Evolutionary conservation across 1,140 invertebrate species (phyloP).

Genomic region (Bilobella aurantiaca): DNA sequence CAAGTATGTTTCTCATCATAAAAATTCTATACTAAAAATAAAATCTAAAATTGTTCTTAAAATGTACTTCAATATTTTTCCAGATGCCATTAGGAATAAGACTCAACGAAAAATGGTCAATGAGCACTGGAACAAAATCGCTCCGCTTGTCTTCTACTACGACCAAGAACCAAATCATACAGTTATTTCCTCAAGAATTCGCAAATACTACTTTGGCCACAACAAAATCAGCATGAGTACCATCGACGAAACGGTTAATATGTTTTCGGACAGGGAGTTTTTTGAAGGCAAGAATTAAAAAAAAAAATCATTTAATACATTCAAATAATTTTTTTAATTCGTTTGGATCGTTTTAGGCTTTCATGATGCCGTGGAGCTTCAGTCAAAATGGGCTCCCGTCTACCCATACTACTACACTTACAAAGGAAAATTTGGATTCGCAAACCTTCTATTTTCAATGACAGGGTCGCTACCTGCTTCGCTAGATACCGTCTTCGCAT

Average conservation of each 20-base stretch:
- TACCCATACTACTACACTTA: constrained; percentile 27
- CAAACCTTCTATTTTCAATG: constrained; percentile 18
- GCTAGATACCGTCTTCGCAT: constrained; percentile 7
- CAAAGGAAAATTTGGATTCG: constrained; percentile 18
- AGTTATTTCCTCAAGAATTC: constrained; percentile 17
- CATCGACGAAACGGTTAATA: constrained; percentile 7
- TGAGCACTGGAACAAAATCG: constrained; percentile 24
- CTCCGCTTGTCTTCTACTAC: constrained; percentile 25
- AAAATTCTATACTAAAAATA: too few relatives aligned
- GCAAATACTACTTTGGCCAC: constrained; percentile 15
- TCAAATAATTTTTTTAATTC: too few relatives aligned
- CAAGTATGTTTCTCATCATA: constrained; percentile 14
- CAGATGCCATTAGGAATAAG: constrained; percentile 25
- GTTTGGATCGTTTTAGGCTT: not conserved
- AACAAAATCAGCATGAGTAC: constrained; percentile 1
- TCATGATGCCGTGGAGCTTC: constrained; percentile 14
- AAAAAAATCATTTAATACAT: not conserved
- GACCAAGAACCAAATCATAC: constrained; percentile 14
- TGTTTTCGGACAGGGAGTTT: constrained; percentile 24
- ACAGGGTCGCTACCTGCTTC: constrained; percentile 6
- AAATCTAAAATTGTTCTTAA: not conserved
- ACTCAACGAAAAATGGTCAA: constrained; percentile 21
- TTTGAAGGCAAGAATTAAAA: constrained; percentile 7
- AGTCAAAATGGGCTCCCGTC: constrained; percentile 12
- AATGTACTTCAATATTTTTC: not conserved